A percentile compares a stretch with the other conserved stretches of the same genome.
Evolutionary conservation across 1,140 invertebrate genomes (phyloP).

Genomic region (Drosophila varians): DNA sequence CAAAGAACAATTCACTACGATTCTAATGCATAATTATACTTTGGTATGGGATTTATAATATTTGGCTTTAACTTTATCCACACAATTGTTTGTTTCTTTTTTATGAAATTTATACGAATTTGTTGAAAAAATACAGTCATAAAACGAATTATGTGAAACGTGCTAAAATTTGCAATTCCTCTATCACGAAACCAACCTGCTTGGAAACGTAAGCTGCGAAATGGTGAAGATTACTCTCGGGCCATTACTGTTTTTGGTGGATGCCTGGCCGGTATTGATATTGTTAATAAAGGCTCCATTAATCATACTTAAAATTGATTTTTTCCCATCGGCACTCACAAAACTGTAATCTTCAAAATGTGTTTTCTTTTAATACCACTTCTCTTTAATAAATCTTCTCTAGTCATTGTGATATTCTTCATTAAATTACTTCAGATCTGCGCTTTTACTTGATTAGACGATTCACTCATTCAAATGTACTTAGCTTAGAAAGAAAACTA

Average conservation of each 20-base stretch:
- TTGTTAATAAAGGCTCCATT: background rate
- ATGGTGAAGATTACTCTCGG: slow-evolving; percentile 59
- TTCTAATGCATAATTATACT: slow-evolving; percentile 65
- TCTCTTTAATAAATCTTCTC: background rate
- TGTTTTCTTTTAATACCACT: background rate
- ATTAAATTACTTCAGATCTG: background rate
- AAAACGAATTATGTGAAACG: slow-evolving; percentile 45
- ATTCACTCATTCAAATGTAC: background rate
- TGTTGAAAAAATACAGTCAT: slow-evolving; percentile 64
- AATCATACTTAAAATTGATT: background rate
- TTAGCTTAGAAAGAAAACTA: background rate
- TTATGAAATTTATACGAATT: slow-evolving; percentile 76
- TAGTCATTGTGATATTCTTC: background rate
- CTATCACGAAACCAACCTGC: background rate
- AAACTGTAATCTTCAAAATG: background rate
- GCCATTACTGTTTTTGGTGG: background rate
- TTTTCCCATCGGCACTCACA: background rate
- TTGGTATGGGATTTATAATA: slow-evolving; percentile 61
- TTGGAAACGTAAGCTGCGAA: slow-evolving; percentile 27
- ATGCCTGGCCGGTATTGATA: background rate
- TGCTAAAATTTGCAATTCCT: slow-evolving; percentile 34
- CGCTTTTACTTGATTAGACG: background rate
- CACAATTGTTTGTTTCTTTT: slow-evolving; percentile 66
- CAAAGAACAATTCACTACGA: slow-evolving; percentile 61
- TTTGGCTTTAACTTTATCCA: slow-evolving; percentile 41